phyloP scores from a whole-genome alignment of 2,888 invertebrate species.

The Notocelia uddmanniana region DNA sequence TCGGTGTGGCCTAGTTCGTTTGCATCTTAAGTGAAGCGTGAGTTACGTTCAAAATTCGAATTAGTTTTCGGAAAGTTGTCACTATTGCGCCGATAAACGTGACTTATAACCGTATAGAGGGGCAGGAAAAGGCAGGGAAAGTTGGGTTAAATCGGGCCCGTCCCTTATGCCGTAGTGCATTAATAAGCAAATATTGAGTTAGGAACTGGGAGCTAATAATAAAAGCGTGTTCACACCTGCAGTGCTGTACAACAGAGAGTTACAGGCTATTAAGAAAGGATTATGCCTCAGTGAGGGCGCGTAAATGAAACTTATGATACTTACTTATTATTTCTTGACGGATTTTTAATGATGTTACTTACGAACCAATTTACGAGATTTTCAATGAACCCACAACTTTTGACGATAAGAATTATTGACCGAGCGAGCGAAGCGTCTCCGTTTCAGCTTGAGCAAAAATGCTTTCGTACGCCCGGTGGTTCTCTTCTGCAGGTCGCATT shows the following conservation, averaged over 20 bases:
- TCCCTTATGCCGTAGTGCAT: conserved; percentile 56
- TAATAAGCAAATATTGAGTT: conserved; percentile 77
- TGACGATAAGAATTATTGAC: neutral
- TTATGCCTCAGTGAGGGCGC: conserved; percentile 25
- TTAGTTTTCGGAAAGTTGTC: conserved; percentile 41
- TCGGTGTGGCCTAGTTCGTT: conserved; percentile 42
- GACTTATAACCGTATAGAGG: conserved; percentile 31
- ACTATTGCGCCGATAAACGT: conserved; percentile 14
- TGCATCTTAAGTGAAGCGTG: conserved; percentile 34
- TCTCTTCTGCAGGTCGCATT: no score
- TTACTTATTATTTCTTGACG: neutral
- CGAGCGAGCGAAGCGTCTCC: no score
- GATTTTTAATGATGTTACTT: conserved; percentile 3
- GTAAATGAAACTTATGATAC: conserved; percentile 11
- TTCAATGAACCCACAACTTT: neutral
- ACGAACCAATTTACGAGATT: neutral
- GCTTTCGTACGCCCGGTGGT: no score
- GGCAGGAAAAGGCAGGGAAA: conserved; percentile 47
- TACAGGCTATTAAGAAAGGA: conserved; percentile 23
- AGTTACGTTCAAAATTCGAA: conserved; percentile 32
- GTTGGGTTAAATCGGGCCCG: conserved; percentile 46
- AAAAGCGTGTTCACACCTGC: conserved; percentile 65
- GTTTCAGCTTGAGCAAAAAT: no score
- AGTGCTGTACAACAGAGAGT: conserved; percentile 24
- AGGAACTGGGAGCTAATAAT: conserved; percentile 65